Percentiles rank a stretch among this genome's conserved stretches.
Evolutionary conservation across 92 coral and sea anemone species (phyloP).

Genomic region (Zoanthus solanderi): DNA sequence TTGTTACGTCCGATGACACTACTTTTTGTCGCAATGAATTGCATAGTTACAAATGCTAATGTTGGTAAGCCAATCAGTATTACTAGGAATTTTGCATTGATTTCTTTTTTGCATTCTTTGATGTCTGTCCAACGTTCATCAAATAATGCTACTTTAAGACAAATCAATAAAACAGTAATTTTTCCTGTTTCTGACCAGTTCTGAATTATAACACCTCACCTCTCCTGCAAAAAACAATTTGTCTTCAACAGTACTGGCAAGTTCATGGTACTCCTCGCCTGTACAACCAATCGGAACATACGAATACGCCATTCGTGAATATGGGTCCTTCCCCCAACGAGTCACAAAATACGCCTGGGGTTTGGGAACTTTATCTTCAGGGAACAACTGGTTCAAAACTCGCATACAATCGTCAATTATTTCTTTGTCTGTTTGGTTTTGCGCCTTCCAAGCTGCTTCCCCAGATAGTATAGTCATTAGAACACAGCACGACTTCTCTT

Average conservation of each 20-base stretch:
- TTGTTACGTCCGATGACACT: too few species aligned
- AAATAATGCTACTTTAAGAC: too few species aligned
- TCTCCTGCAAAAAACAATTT: constrained; percentile 96
- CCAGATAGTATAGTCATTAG: constrained; percentile 96
- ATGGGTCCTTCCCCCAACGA: constrained; percentile 89
- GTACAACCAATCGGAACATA: constrained; percentile 87
- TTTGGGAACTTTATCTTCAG: constrained; percentile 84
- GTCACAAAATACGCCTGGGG: constrained; percentile 87
- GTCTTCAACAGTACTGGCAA: constrained; percentile 75
- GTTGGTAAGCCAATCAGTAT: too few species aligned
- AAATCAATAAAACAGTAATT: too few species aligned
- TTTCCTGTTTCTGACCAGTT: neutral
- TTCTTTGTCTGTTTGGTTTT: constrained; percentile 79
- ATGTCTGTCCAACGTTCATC: too few species aligned
- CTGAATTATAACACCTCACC: constrained; percentile 52
- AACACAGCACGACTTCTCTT: constrained; percentile 69
- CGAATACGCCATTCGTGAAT: constrained; percentile 95
- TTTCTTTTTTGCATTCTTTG: too few species aligned
- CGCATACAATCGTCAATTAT: constrained; percentile 75
- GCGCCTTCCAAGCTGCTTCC: constrained; percentile 77
- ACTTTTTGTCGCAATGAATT: too few species aligned
- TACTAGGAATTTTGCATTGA: too few species aligned
- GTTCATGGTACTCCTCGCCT: constrained; percentile 88
- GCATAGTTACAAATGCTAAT: too few species aligned
- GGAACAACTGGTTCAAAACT: constrained; percentile 73